These are phyloP conservation scores for Apis dorsata DNA, from an alignment of 1,140 invertebrate genomes.

Conservation along the genomic window DNA sequence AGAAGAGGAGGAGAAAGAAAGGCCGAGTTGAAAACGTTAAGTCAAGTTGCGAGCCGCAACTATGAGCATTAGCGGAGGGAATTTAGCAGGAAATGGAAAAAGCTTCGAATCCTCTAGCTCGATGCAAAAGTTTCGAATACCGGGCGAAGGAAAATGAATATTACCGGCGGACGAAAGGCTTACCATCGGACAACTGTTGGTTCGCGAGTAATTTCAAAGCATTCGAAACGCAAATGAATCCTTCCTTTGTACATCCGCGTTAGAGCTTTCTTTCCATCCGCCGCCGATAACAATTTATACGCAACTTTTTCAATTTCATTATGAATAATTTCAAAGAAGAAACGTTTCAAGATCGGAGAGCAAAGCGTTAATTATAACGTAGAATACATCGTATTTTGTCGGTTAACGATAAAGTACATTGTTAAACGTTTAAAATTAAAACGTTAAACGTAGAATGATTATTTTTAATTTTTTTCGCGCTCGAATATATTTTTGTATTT, in stretches of 20 bases:
- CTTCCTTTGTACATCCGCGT: not conserved
- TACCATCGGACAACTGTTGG: constrained; percentile 22
- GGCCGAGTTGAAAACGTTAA: constrained; percentile 46
- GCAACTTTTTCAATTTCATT: not conserved
- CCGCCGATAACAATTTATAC: constrained; percentile 1
- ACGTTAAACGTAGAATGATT: too few species aligned
- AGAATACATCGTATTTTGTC: too few species aligned
- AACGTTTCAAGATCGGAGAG: not conserved
- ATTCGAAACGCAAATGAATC: not conserved
- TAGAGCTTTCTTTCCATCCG: not conserved
- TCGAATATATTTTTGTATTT: too few species aligned
- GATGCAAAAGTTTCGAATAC: constrained; percentile 38
- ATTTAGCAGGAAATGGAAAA: constrained; percentile 55
- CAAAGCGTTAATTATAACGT: too few species aligned
- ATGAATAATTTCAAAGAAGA: not conserved
- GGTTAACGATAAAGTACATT: too few species aligned
- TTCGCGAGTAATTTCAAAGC: constrained; percentile 38
- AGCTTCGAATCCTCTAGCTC: constrained; percentile 37
- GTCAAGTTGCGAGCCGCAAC: constrained; percentile 17
- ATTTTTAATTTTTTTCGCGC: too few species aligned
- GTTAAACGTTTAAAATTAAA: too few species aligned
- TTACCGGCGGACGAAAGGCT: constrained; percentile 18
- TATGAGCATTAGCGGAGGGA: constrained; percentile 23
- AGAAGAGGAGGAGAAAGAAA: too few species aligned
- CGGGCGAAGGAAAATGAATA: constrained; percentile 49